These are phyloP conservation scores for Pongo abelii DNA, from an alignment of 2,113 vertebrate species.

Conservation along the genomic window DNA sequence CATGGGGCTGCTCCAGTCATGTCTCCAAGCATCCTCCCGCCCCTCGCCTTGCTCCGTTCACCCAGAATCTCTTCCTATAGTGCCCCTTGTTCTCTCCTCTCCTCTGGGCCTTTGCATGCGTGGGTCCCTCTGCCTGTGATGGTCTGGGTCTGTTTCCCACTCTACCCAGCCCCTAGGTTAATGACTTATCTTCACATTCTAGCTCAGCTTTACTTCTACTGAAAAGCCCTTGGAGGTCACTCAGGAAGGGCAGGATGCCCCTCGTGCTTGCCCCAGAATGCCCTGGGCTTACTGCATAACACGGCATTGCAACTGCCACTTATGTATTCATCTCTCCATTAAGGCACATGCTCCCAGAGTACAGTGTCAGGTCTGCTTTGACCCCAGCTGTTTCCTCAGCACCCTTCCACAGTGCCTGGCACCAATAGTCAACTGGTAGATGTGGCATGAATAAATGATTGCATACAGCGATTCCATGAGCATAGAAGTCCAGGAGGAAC, in stretches of 20 bases:
- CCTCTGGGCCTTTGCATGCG: not conserved
- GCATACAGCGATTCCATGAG: not conserved
- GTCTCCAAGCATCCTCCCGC: not conserved
- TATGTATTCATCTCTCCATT: rapidly evolving
- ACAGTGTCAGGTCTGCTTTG: not conserved
- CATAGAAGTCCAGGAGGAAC: not conserved
- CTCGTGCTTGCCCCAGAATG: rapidly evolving
- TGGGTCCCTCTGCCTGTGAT: rapidly evolving
- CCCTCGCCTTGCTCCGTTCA: not conserved
- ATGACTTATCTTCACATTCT: not conserved
- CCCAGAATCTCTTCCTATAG: not conserved
- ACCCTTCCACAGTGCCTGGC: not conserved
- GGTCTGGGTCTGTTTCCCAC: not conserved
- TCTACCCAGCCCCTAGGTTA: too few relatives aligned
- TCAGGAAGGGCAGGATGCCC: not conserved
- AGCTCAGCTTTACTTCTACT: not conserved
- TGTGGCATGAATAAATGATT: not conserved
- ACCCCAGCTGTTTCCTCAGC: not conserved
- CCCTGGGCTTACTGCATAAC: not conserved
- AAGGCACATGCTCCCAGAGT: not conserved
- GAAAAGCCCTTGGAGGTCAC: not conserved
- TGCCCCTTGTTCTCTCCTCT: not conserved
- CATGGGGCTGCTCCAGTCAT: not conserved
- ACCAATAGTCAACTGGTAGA: not conserved
- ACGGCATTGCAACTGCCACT: rapidly evolving